phyloP scores from a whole-genome alignment of 2,797 vertebrate species.

The Fistularia commersonii region DNA sequence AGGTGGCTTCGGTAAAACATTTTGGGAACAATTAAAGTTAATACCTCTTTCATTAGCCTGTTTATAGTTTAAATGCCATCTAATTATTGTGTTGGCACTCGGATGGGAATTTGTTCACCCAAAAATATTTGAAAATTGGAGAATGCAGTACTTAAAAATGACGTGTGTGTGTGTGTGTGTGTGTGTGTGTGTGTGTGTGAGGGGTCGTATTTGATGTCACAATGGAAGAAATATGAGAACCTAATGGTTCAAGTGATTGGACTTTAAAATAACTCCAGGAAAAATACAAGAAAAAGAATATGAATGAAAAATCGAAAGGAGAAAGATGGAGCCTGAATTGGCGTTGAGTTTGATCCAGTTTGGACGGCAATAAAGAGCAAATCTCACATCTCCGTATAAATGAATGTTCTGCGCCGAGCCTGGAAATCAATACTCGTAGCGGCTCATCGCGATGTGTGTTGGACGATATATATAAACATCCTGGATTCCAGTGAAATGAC shows the following conservation, averaged over 20 bases:
- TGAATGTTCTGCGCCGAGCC: conserved; percentile 31
- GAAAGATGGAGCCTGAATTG: conserved; percentile 1
- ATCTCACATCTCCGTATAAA: conserved; percentile 57
- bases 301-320: too few relatives aligned
- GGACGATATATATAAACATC: conserved; percentile 17
- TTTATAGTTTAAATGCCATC: too few relatives aligned
- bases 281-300: background rate
- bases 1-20: too few relatives aligned
- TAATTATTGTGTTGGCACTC: too few relatives aligned
- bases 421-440: conserved; percentile 21
- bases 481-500: conserved; percentile 8
- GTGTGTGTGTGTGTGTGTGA: too few relatives aligned
- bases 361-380: conserved; percentile 26
- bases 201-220: too few relatives aligned
- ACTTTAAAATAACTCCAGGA: background rate
- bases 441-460: conserved; percentile 21
- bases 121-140: too few relatives aligned
- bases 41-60: too few relatives aligned
- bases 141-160: too few relatives aligned
- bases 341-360: conserved; percentile 9
- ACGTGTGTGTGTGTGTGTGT: too few relatives aligned
- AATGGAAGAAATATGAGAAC: background rate
- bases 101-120: too few relatives aligned
- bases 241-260: background rate
- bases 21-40: too few relatives aligned